Evolutionary conservation across 2,113 vertebrate genomes (phyloP), one percentile per base, ranked within the genome.

Genomic region (Prietella phreatophila): DNA sequence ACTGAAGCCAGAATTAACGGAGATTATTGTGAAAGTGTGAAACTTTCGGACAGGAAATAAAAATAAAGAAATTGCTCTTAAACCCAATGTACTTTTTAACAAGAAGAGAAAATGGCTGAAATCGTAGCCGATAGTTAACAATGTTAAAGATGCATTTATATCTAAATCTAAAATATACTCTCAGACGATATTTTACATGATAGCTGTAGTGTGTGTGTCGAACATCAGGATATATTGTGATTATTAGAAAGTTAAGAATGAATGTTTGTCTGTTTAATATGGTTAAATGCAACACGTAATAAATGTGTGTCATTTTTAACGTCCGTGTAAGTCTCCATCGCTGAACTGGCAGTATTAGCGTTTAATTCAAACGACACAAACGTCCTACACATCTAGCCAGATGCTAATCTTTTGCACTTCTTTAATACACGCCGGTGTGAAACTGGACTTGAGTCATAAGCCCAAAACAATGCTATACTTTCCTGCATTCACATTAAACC

Each of bases 401-500:
- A 56, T 1, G 27, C 17, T 81, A 11, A 81, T 1, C 53, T 81
- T 58, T 25, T 47, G 27, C 1, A 53, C 39, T 53, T 56, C 39
- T 67, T 73, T 22, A 73, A 56, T 0, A 14, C 20, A n/a, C 25
- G 36, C 14, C 5, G 22, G 60, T 55, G 14, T 67, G 61, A 56
- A 81, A 67, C 47, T 61, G 84, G 56, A 85, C 14, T 76, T 19
- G 1, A 20, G 36, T 60, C n/a, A 78, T 47, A 7, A 30, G 9
- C 58, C 56, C 33, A 36, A 36, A 50, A 79, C 75, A 86, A 65
- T 33, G 9, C 39, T 15, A 22, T 9, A 22, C 11, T 60, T n/a
- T 60, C 20, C 76, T 22, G 56, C n/a, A 4, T 80, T 85, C 36
- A 86, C 87, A 89, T 87, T n/a, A 88, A 71, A 83, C 47, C 58